Conservation (phyloP, 2,888 invertebrate species). For the Nomada flava region DNA sequence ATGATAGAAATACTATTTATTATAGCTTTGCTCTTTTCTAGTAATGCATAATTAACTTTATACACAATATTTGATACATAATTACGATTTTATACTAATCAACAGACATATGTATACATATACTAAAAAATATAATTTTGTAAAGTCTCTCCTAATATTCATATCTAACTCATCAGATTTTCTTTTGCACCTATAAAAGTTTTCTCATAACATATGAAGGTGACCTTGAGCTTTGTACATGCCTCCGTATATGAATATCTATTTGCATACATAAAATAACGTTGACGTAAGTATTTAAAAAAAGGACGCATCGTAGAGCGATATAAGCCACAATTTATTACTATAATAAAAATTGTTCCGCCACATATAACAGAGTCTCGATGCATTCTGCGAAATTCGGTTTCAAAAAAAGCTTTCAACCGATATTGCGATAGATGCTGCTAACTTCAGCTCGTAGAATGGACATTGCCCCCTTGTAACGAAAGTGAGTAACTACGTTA, state of each 20-base stretch:
- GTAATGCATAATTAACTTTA: neutral
- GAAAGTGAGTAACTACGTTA: conserved; percentile 14
- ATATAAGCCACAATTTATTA: neutral
- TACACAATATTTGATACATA: neutral
- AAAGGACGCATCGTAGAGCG: neutral
- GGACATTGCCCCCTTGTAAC: conserved; percentile 48
- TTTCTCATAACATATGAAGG: no score
- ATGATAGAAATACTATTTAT: conserved; percentile 18
- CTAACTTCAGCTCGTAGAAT: conserved; percentile 15
- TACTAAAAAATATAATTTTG: conserved; percentile 1
- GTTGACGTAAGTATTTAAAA: neutral
- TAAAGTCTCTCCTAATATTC: neutral
- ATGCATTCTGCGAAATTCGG: no score
- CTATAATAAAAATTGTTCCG: neutral
- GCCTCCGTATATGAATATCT: no score
- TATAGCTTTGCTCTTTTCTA: neutral
- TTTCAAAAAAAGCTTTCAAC: neutral
- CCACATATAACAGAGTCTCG: neutral
- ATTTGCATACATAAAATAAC: neutral
- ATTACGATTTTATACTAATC: conserved; percentile 25
- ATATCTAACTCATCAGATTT: neutral
- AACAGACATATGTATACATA: neutral
- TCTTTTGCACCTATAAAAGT: neutral
- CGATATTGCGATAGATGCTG: neutral
- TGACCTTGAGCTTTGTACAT: no score